A percentile compares a stretch with the other conserved stretches of the same genome.
phyloP scores from a whole-genome alignment of 2,797 vertebrate species.

The Enteromius fasciolatus region DNA sequence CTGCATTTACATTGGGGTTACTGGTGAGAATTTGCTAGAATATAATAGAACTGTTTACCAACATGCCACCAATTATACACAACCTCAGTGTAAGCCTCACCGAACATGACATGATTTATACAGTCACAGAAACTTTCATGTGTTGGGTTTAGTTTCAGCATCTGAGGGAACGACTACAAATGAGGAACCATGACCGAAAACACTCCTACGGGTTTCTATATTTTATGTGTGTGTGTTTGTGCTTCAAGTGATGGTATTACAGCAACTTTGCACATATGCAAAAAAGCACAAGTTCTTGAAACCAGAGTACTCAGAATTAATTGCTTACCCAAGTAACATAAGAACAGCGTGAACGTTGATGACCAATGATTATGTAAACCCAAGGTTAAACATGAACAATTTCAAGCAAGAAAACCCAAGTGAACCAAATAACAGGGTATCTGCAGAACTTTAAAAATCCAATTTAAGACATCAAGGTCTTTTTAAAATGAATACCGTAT shows the following conservation, averaged over 20 bases:
- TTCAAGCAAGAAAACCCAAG: background rate
- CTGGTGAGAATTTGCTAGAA: background rate
- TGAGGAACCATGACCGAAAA: constrained; percentile 6
- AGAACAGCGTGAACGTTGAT: background rate
- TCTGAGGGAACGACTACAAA: background rate
- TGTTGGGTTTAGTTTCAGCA: constrained; percentile 8
- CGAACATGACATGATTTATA: background rate
- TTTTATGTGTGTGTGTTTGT: background rate
- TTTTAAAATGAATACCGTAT: background rate
- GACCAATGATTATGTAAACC: background rate
- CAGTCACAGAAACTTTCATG: background rate
- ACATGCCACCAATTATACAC: background rate
- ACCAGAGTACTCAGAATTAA: background rate
- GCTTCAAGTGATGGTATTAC: background rate
- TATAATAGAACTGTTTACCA: background rate
- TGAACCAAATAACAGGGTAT: background rate
- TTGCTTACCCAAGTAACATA: background rate
- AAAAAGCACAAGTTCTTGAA: background rate
- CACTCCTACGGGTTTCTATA: constrained; percentile 22
- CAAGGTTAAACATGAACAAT: background rate
- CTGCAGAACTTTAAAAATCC: background rate
- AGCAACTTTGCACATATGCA: background rate
- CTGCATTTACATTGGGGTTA: background rate
- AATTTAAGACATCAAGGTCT: background rate
- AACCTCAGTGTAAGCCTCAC: background rate